phyloP scores from a whole-genome alignment of 2,888 invertebrate genomes.

The Artemia sinica region DNA sequence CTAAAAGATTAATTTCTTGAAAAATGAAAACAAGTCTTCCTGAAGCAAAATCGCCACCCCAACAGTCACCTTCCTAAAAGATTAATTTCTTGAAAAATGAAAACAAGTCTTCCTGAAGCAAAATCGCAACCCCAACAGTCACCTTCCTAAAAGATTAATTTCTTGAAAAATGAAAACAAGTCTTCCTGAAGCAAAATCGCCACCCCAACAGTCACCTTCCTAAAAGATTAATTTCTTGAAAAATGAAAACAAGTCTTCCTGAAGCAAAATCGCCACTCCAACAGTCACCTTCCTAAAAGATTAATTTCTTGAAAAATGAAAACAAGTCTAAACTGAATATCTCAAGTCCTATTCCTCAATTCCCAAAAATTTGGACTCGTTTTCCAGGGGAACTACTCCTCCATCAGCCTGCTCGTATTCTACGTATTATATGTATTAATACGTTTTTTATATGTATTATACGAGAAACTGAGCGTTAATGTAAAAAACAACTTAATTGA shows the following conservation, averaged over 20 bases:
- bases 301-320: neutral
- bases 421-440: too few relatives aligned
- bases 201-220: conserved; percentile 63
- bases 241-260: conserved; percentile 46
- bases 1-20: conserved; percentile 33
- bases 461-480: too few relatives aligned
- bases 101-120: conserved; percentile 54
- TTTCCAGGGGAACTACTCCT: too few relatives aligned
- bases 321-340: too few relatives aligned
- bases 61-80: conserved; percentile 58
- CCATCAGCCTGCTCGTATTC: too few relatives aligned
- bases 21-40: conserved; percentile 35
- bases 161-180: too few relatives aligned
- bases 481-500: too few relatives aligned
- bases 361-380: too few relatives aligned
- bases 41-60: conserved; percentile 43
- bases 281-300: conserved; percentile 56
- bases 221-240: conserved; percentile 31
- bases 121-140: conserved; percentile 49
- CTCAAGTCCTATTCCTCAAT: too few relatives aligned
- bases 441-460: too few relatives aligned
- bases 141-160: conserved; percentile 46
- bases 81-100: neutral
- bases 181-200: conserved; percentile 48
- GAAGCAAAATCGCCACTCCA: conserved; percentile 45